Evolutionary conservation across 2,797 vertebrate genomes (phyloP).

Genomic region (Sebastes taczanowskii): DNA sequence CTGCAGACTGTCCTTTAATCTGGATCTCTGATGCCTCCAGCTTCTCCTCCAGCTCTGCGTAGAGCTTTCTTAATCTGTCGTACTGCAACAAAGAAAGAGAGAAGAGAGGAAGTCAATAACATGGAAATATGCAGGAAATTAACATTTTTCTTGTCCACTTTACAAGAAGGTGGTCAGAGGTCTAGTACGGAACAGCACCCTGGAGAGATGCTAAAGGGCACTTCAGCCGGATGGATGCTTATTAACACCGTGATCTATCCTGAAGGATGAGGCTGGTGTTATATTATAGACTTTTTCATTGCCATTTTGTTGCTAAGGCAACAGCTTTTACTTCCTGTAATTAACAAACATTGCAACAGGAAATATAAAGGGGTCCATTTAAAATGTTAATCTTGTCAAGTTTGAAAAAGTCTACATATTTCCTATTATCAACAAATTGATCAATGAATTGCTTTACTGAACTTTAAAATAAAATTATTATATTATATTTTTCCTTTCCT

Average conservation of each 20-base stretch:
- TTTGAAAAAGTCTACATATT: neutral
- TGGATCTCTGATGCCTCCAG: constrained; percentile 95
- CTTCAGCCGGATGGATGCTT: neutral
- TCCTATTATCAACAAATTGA: neutral
- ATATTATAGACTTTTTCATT: neutral
- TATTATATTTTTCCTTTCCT: too few relatives aligned
- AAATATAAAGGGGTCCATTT: too few relatives aligned
- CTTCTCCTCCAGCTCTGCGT: constrained; percentile 93
- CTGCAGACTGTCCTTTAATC: constrained; percentile 89
- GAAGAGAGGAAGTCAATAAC: neutral
- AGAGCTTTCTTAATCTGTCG: constrained; percentile 88
- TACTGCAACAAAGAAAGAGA: constrained; percentile 79
- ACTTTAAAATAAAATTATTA: too few relatives aligned
- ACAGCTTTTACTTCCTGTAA: too few relatives aligned
- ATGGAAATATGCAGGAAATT: neutral
- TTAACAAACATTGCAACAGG: too few relatives aligned
- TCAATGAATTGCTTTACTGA: neutral
- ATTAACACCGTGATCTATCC: neutral
- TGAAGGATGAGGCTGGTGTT: neutral
- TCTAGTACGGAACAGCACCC: neutral
- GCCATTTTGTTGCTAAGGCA: too few relatives aligned
- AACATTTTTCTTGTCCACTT: neutral
- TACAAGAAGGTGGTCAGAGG: neutral
- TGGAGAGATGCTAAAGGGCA: neutral
- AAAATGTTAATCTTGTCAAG: too few relatives aligned